Evolutionary conservation across 64 coral and sea anemone species (phyloP).

Genomic region (Trachythela sp.): DNA sequence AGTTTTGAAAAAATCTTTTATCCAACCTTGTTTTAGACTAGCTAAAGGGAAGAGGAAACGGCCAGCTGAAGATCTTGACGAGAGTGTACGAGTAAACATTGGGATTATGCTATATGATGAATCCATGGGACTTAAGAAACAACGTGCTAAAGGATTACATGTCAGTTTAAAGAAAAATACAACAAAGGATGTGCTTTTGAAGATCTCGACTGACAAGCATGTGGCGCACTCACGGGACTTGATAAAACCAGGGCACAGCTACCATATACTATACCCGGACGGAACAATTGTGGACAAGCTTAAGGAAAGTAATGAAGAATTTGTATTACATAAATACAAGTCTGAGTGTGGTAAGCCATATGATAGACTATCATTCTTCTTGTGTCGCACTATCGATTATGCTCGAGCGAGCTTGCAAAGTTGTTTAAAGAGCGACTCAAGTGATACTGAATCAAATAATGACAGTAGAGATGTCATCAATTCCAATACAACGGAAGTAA

Average conservation of each 20-base stretch:
- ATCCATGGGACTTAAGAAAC: conserved; percentile 1
- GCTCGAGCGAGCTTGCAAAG: neutral
- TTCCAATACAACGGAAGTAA: neutral
- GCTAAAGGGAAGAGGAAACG: neutral
- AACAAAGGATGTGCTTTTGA: conserved; percentile 30
- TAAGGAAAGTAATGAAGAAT: conserved; percentile 40
- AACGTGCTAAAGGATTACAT: conserved; percentile 34
- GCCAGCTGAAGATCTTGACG: conserved; percentile 26
- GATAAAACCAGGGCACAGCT: conserved; percentile 21
- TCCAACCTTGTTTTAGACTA: neutral
- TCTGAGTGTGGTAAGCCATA: conserved; percentile 55
- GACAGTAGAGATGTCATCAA: neutral
- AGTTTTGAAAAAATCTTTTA: neutral
- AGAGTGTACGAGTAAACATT: conserved; percentile 33
- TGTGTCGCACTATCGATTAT: conserved; percentile 36
- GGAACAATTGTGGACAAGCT: conserved; percentile 49
- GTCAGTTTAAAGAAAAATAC: conserved; percentile 38
- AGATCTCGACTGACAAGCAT: conserved; percentile 37
- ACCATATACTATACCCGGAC: conserved; percentile 37
- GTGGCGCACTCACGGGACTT: conserved; percentile 35
- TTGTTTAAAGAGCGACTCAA: neutral
- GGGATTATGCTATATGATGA: conserved; percentile 38
- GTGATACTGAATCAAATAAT: neutral
- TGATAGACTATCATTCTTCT: conserved; percentile 39
- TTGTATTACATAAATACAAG: conserved; percentile 50